phyloP scores from a whole-genome alignment of 1,140 invertebrate species.

The Antheraea pernyi region DNA sequence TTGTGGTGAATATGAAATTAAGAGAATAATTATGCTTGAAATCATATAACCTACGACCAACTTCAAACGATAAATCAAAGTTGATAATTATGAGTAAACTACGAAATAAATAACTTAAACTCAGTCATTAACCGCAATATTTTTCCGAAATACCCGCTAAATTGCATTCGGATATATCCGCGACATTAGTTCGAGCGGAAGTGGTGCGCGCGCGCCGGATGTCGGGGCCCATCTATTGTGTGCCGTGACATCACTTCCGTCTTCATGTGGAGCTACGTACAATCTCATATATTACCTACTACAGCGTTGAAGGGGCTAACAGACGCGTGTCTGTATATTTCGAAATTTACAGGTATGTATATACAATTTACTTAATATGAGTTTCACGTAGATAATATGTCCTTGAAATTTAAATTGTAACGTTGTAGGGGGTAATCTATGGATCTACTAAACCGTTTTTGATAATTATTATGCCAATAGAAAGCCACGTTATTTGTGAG shows the following conservation, averaged over 20 bases:
- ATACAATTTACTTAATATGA: neutral
- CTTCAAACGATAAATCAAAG: too few species aligned
- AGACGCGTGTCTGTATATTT: neutral
- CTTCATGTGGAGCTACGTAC: neutral
- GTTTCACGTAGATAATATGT: too few species aligned
- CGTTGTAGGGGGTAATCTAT: too few species aligned
- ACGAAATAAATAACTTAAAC: constrained; percentile 21
- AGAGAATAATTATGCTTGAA: too few species aligned
- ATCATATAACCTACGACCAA: too few species aligned
- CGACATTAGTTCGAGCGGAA: constrained; percentile 43
- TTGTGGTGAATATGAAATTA: too few species aligned
- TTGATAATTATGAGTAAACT: neutral
- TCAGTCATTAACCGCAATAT: constrained; percentile 45
- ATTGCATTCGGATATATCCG: constrained; percentile 51
- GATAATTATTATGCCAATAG: too few species aligned
- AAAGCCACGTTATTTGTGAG: too few species aligned
- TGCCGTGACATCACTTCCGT: constrained; percentile 42
- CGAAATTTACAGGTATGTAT: neutral
- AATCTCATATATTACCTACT: neutral
- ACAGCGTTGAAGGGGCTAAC: neutral
- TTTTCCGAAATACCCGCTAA: constrained; percentile 33
- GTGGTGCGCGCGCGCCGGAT: constrained; percentile 41
- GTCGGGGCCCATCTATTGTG: constrained; percentile 40
- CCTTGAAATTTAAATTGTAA: too few species aligned
- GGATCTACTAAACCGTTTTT: too few species aligned